These are phyloP conservation scores for Tyria jacobaeae DNA, from an alignment of 2,888 invertebrate genomes.

Conservation along the genomic window DNA sequence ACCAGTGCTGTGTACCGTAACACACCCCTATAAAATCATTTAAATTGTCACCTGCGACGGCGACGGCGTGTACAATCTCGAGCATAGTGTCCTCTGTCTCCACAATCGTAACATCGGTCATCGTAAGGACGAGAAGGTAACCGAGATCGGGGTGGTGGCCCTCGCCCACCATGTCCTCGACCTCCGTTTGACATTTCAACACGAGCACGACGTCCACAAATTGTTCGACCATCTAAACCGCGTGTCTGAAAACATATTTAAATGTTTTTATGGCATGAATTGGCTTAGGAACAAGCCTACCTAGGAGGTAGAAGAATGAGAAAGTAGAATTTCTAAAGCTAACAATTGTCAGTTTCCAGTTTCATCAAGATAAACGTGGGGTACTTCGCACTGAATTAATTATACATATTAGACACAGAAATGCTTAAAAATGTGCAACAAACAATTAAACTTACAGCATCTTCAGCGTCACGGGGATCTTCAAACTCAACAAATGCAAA, in stretches of 20 bases:
- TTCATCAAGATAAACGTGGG: no score
- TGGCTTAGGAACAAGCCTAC: background rate
- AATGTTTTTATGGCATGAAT: background rate
- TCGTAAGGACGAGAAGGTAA: slow-evolving; percentile 94
- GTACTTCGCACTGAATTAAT: no score
- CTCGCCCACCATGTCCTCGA: slow-evolving; percentile 85
- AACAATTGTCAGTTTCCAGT: no score
- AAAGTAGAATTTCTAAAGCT: no score
- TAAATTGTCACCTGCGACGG: slow-evolving; percentile 80
- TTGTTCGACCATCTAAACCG: slow-evolving; percentile 91
- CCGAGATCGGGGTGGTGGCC: slow-evolving; percentile 86
- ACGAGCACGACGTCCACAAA: slow-evolving; percentile 95
- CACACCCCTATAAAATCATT: slow-evolving; percentile 17
- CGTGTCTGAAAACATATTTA: slow-evolving; percentile 66
- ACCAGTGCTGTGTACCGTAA: slow-evolving; percentile 39
- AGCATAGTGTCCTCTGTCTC: slow-evolving; percentile 97
- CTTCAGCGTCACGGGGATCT: slow-evolving; percentile 96
- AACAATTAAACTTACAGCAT: slow-evolving; percentile 93
- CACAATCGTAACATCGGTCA: slow-evolving; percentile 97
- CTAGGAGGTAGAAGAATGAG: background rate
- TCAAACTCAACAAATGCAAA: slow-evolving; percentile 98
- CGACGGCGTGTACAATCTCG: slow-evolving; percentile 94
- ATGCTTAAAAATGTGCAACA: no score
- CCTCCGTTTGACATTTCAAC: slow-evolving; percentile 97
- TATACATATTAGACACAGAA: no score